phyloP scores from a whole-genome alignment of 2,888 invertebrate genomes.

The Latrodectus elegans region DNA sequence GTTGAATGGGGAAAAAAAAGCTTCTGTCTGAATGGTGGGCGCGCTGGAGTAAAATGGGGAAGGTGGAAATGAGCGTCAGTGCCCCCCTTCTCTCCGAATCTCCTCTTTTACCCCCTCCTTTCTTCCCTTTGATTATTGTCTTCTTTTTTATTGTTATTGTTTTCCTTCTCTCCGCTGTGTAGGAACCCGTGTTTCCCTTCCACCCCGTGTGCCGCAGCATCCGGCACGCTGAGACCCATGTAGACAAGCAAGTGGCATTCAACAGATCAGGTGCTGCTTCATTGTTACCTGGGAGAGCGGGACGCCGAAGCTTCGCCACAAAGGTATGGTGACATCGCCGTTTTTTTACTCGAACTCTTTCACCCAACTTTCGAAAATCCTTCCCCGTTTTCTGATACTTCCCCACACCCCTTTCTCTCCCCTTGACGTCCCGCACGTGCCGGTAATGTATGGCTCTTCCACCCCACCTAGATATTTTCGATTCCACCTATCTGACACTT shows the following conservation, averaged over 20 bases:
- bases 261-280: constrained; percentile 29
- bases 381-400: background rate
- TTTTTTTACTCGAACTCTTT: constrained; percentile 17
- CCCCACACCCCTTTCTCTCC: background rate
- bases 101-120: background rate
- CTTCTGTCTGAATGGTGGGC: constrained; percentile 47
- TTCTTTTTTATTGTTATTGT: constrained; percentile 32
- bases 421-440: constrained; percentile 46
- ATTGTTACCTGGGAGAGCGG: constrained; percentile 25
- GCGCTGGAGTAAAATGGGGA: constrained; percentile 39
- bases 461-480: background rate
- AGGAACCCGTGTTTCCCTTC: constrained; percentile 41
- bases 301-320: constrained; percentile 13
- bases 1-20: constrained; percentile 23
- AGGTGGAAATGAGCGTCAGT: constrained; percentile 44
- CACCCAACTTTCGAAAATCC: background rate
- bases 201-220: constrained; percentile 56
- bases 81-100: background rate
- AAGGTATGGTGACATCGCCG: constrained; percentile 56
- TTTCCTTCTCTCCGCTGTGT: constrained; percentile 48
- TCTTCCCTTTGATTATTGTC: constrained; percentile 9
- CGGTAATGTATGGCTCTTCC: constrained; percentile 16
- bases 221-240: constrained; percentile 22
- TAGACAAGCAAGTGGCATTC: constrained; percentile 32
- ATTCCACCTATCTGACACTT: too few relatives aligned